Evolutionary conservation across 1,140 invertebrate species (phyloP), one percentile per base, ranked within the genome.

Genomic region (Glossosoma conforme): DNA sequence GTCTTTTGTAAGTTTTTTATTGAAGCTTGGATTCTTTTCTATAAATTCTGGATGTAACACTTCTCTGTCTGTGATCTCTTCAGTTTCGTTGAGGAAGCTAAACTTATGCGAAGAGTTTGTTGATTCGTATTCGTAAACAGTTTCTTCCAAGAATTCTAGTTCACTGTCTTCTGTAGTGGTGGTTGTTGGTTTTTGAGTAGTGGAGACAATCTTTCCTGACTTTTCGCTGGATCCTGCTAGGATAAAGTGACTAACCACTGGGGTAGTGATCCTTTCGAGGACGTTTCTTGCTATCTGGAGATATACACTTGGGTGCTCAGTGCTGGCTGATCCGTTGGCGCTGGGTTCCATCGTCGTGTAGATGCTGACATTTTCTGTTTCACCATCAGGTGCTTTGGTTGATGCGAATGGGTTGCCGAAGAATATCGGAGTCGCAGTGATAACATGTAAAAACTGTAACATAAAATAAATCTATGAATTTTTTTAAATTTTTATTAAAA

Each of bases 251-350:
- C 58, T 62, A 60, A 1, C 62, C n/a, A 70, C 65, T 2, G 68
- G 69, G 1, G 65, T 67, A 1, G 67, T 66, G 40, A 74, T 69
- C 42, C 64, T 67, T 54, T 70, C 66, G 14, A 69, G 64, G 4
- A 74, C 62, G 24, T 69, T 70, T 41, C 64, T 68, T 8, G 68
- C 70, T 17, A 74, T 67, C 52, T 70, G 68, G 6, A 65, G 65
- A 51, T 70, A 71, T 2, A 72, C 66, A 17, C 66, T 65, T 1
- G 64, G 48, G 5, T 50, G 35, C 22, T 41, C 24, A 13, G 38
- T 61, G 22, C 52, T 59, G 8, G 17, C 24, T 44, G 13, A 8
- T 1, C 61, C 59, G 3, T 48, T 44, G 0, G 60, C 58, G 20
- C 59, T 57, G 1, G 61, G 50, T 19, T 62, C 54, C 0, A 65